A percentile compares a stretch with the other conserved stretches of the same genome.
phyloP scores from a whole-genome alignment of 2,797 vertebrate species.

The Alectoris magna region DNA sequence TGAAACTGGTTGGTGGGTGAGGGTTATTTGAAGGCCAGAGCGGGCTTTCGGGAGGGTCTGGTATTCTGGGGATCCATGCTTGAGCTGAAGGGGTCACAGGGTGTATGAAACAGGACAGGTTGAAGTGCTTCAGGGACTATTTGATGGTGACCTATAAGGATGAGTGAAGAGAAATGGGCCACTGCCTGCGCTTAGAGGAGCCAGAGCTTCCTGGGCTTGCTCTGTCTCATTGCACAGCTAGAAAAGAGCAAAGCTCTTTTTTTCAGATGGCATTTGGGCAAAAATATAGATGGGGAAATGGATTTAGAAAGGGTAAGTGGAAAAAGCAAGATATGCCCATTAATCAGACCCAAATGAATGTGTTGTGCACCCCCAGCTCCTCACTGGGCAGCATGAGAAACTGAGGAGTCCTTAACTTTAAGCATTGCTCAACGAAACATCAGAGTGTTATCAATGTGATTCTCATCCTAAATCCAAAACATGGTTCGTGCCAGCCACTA shows the following conservation, averaged over 20 bases:
- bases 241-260: neutral
- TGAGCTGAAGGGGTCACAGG: neutral
- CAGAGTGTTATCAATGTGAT: neutral
- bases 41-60: neutral
- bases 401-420: neutral
- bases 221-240: neutral
- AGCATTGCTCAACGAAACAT: neutral
- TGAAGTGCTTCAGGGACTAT: neutral
- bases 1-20: neutral
- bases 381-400: neutral
- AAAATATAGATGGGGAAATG: neutral
- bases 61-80: neutral
- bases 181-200: neutral
- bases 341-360: neutral
- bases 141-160: neutral
- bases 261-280: neutral
- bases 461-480: neutral
- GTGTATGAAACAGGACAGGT: neutral
- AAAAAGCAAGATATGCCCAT: neutral
- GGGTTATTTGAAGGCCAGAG: neutral
- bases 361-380: neutral
- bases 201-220: neutral
- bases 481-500: neutral
- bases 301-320: neutral
- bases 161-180: neutral